Conservation (phyloP, 2,888 invertebrate genomes). For the Orthonychiurus folsomi region DNA sequence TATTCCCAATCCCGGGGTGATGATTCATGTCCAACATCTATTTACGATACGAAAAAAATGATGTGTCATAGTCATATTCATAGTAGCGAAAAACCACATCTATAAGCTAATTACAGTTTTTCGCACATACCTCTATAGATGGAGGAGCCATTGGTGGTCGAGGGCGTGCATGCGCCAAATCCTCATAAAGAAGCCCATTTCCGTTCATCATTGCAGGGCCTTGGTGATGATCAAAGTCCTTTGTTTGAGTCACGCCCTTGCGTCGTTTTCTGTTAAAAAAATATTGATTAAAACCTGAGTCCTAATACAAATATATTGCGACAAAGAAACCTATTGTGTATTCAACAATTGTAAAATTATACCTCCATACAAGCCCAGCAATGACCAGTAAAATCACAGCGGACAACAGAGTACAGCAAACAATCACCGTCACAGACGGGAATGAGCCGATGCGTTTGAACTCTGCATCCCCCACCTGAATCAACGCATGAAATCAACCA, state of each 20-base stretch:
- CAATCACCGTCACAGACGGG: constrained; percentile 39
- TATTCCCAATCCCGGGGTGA: constrained; percentile 29
- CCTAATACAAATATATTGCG: too few relatives aligned
- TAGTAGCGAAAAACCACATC: neutral
- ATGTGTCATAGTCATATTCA: neutral
- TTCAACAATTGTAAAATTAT: too few relatives aligned
- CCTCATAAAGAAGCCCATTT: constrained; percentile 39
- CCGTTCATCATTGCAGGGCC: constrained; percentile 39
- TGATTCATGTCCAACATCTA: constrained; percentile 40
- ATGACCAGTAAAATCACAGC: constrained; percentile 40
- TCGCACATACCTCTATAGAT: constrained; percentile 36
- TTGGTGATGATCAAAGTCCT: constrained; percentile 39
- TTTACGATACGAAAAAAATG: constrained; percentile 3
- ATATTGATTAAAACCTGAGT: too few relatives aligned
- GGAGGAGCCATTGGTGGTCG: constrained; percentile 40
- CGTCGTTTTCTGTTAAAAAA: constrained; percentile 35
- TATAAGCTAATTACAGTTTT: neutral
- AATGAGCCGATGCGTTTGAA: constrained; percentile 39
- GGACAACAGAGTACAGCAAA: constrained; percentile 39
- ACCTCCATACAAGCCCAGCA: constrained; percentile 39
- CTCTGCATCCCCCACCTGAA: constrained; percentile 39
- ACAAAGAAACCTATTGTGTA: too few relatives aligned
- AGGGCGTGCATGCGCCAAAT: constrained; percentile 38
- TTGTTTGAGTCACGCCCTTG: constrained; percentile 40
- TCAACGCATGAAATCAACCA: constrained; percentile 5